Conservation (phyloP, 2,113 vertebrate species). For the Pangasianodon hypophthalmus region DNA sequence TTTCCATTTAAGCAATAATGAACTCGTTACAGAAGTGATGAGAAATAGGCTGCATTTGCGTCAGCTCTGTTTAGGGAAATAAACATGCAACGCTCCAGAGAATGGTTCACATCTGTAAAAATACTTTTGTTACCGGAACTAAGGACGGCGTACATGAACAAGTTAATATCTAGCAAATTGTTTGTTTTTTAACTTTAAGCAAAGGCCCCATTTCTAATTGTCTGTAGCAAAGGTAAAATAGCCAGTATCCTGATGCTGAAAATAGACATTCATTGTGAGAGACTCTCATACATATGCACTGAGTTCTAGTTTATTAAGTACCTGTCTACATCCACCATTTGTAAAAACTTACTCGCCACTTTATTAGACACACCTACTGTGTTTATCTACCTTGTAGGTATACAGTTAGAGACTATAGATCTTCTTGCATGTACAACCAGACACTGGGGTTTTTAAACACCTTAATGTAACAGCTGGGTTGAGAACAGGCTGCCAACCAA, state of each 20-base stretch:
- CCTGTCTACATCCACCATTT: not conserved
- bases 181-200: not conserved
- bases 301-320: not conserved
- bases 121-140: not conserved
- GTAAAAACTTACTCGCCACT: not conserved
- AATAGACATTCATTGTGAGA: not conserved
- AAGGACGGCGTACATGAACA: not conserved
- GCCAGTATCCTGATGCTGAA: not conserved
- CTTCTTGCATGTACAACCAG: not conserved
- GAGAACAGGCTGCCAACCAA: not conserved
- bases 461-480: not conserved
- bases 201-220: not conserved
- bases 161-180: not conserved
- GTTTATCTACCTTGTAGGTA: not conserved
- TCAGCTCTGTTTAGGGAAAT: not conserved
- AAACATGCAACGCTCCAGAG: not conserved
- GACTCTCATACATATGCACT: not conserved
- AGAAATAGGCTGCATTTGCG: not conserved
- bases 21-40: not conserved
- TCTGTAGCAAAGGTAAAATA: not conserved
- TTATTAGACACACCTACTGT: not conserved
- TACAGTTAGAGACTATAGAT: not conserved
- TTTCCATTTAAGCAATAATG: not conserved
- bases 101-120: not conserved
- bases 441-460: not conserved